These are phyloP conservation scores for Sinonovacula constricta DNA, from an alignment of 1,140 invertebrate genomes.

Conservation along the genomic window DNA sequence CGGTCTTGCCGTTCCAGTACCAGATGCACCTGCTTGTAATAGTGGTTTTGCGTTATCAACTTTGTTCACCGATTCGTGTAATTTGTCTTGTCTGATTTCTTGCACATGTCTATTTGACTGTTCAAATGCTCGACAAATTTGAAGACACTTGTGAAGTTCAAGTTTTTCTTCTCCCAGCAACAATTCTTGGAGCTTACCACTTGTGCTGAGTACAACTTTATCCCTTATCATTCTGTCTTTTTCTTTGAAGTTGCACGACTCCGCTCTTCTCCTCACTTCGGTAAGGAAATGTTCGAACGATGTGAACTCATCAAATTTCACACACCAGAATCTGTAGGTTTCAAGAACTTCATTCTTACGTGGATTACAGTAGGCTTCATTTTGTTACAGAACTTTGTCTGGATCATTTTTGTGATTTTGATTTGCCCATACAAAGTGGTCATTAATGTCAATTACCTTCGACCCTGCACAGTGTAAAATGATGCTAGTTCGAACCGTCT, in stretches of 20 bases:
- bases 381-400: slow-evolving; percentile 10
- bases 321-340: slow-evolving; percentile 4
- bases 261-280: background rate
- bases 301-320: slow-evolving; percentile 4
- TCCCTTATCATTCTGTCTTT: slow-evolving; percentile 21
- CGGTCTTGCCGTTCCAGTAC: background rate
- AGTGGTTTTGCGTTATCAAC: background rate
- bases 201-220: slow-evolving; percentile 11
- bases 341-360: slow-evolving; percentile 10
- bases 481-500: background rate
- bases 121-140: slow-evolving; percentile 16
- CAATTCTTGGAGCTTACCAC: slow-evolving; percentile 19
- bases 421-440: slow-evolving; percentile 22
- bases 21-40: background rate
- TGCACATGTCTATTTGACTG: slow-evolving; percentile 5
- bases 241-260: slow-evolving; percentile 15
- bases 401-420: slow-evolving; percentile 1
- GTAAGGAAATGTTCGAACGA: slow-evolving; percentile 13
- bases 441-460: slow-evolving; percentile 20
- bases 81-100: background rate
- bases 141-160: background rate
- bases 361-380: slow-evolving; percentile 16
- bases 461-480: slow-evolving; percentile 25
- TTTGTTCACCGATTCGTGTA: background rate
- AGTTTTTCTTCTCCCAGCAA: background rate